Conservation (phyloP, 2,888 invertebrate species). For the Linyphia triangularis region DNA sequence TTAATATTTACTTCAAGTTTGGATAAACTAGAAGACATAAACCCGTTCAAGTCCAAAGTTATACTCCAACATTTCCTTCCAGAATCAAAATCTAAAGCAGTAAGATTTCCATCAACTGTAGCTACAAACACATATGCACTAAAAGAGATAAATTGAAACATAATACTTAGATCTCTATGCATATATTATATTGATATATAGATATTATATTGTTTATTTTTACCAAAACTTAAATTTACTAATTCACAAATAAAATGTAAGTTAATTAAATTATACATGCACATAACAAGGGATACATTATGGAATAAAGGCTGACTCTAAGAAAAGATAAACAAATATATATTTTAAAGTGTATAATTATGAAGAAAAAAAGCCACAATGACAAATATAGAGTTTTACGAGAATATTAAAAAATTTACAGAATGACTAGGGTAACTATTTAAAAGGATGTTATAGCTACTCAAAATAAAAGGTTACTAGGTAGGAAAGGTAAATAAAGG, state of each 20-base stretch:
- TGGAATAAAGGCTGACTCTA: too few relatives aligned
- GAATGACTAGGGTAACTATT: too few relatives aligned
- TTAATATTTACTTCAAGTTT: conserved; percentile 86
- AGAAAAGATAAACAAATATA: too few relatives aligned
- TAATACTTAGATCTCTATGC: background rate
- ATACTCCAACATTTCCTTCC: conserved; percentile 88
- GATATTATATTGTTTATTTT: background rate
- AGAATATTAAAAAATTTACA: too few relatives aligned
- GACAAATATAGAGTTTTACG: too few relatives aligned
- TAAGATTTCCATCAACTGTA: conserved; percentile 92
- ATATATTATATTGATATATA: too few relatives aligned
- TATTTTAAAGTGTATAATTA: background rate
- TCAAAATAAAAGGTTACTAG: background rate
- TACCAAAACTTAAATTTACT: background rate
- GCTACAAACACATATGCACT: conserved; percentile 85
- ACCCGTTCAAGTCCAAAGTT: conserved; percentile 85
- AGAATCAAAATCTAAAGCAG: conserved; percentile 87
- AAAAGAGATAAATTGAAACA: conserved; percentile 78
- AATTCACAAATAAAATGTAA: background rate
- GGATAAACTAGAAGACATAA: conserved; percentile 93
- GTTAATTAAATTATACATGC: background rate
- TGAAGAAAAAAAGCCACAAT: too few relatives aligned
- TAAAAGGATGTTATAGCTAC: too few relatives aligned
- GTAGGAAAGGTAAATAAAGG: too few relatives aligned
- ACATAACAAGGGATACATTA: background rate